Evolutionary conservation across 1,140 invertebrate genomes (phyloP), one percentile per base, ranked within the genome.

Genomic region (Alviniconcha marisindica): DNA sequence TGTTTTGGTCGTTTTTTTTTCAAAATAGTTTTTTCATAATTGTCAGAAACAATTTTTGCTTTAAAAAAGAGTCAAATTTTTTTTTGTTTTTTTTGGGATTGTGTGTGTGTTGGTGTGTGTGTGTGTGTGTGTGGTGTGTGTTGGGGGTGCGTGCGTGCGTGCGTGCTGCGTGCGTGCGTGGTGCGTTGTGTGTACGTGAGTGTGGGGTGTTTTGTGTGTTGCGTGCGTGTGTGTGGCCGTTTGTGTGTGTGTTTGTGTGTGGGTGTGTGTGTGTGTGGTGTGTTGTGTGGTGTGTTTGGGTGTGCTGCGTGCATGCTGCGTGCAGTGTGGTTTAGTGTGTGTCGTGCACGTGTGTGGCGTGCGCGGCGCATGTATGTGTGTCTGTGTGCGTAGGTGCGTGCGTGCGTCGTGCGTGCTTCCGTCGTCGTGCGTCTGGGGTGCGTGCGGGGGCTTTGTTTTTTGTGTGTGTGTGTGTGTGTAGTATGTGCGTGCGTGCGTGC

Each of bases 401-500:
- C 14, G 48, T 21, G 74, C 15, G 74, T 21, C n/a, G 74, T 44
- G 42, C 15, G 74, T 77, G 40, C 15, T 15, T 48, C 38, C 44
- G 40, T 77, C 18, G 42, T 36, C 44, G 42, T 77, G 74, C 44
- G 74, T 48, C 18, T 44, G 40, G n/a, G n/a, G n/a, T 44, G 74
- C 15, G 48, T 82, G 56, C 28, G 63, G 10, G 78, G 38, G 42
- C 40, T 28, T 66, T 24, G 63, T 28, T 28, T 24, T 80, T 28
- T 66, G 63, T 74, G 63, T 42, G 69, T 73, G 63, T 36, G 69
- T 73, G 63, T 51, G 44, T 82, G 63, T 51, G 69, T 82, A n/a
- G 69, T 82, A n/a, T 51, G 69, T 82, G 63, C 24, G 71, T 82
- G 69, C 38, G 54, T 78, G 77, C 33, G 77, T 78, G 77, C 44